Evolutionary conservation across 2,888 invertebrate genomes (phyloP), one percentile per base, ranked within the genome.

Genomic region (Athetis lepigone): DNA sequence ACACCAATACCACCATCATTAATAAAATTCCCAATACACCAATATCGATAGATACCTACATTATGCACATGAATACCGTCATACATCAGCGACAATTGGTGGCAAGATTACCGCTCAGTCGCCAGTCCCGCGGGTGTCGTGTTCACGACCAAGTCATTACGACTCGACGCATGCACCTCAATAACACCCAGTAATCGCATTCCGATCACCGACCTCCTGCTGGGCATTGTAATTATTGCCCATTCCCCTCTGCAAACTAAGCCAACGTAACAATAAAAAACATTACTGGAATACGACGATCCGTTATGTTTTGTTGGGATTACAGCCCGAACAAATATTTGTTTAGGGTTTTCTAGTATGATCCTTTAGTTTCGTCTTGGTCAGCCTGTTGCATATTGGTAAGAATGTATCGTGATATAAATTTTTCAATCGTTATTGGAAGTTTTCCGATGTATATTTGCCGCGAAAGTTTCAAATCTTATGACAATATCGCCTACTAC

Each of bases 101-200:
- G 27, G 18, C 23, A 47, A 51, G 19, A 51, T 47, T 7, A 36
- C 27, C 4, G 18, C 18, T 16, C 13, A n/a, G 8, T 8, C 27
- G 0, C 51, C 18, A 9, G 16, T 25, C 75, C 51, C 75, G 9
- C 0, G 70, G 42, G 54, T 13, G 47, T 21, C 29, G 5, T 51
- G 13, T 18, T 19, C 18, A 25, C 46, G 39, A 47, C 37, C 6
- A 33, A 39, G 25, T 56, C 62, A 62, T 70, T 55, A 75, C 42
- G 56, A 23, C 51, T 25, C 49, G 39, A 29, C 52, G 36, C 46
- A 39, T 25, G 43, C 68, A 36, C 49, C 42, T 25, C 55, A 16
- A 25, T 37, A 37, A 16, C 27, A n/a, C 2, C 27, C 25, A 33
- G 45, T 57, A 37, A 66, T 40, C 19, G 33, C 21, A 69, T 37